Evolutionary conservation across 2,888 invertebrate species (phyloP).

Genomic region (Mechanitis messenoides): DNA sequence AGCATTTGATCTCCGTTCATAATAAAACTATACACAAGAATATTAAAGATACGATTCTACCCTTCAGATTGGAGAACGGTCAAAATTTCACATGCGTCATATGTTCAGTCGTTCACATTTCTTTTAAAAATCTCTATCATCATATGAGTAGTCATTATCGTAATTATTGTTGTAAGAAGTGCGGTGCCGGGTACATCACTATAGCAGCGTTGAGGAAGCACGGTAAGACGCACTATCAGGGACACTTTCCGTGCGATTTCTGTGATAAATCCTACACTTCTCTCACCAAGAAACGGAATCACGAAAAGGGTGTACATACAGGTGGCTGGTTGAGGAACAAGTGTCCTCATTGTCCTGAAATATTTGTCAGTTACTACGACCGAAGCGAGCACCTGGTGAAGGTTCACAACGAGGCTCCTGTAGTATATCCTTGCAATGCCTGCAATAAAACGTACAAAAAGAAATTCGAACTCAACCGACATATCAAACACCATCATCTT

Average conservation of each 20-base stretch:
- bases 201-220: constrained; percentile 68
- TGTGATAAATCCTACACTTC: constrained; percentile 75
- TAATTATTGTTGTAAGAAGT: constrained; percentile 68
- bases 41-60: constrained; percentile 68
- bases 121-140: constrained; percentile 66
- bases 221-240: constrained; percentile 66
- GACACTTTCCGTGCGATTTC: constrained; percentile 71
- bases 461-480: constrained; percentile 64
- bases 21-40: constrained; percentile 58
- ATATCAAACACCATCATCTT: constrained; percentile 66
- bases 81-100: constrained; percentile 60
- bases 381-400: constrained; percentile 62
- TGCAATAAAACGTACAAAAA: constrained; percentile 67
- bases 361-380: constrained; percentile 68
- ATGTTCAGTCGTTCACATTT: constrained; percentile 63
- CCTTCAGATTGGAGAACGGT: constrained; percentile 61
- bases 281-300: constrained; percentile 62
- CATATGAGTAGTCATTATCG: constrained; percentile 72
- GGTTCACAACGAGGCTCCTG: constrained; percentile 55
- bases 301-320: constrained; percentile 66
- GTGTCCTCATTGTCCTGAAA: constrained; percentile 65
- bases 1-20: constrained; percentile 53
- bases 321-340: constrained; percentile 70
- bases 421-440: constrained; percentile 63
- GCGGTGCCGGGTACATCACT: constrained; percentile 64